phyloP scores from a whole-genome alignment of 2,797 vertebrate genomes.

The Scolopax rusticola region DNA sequence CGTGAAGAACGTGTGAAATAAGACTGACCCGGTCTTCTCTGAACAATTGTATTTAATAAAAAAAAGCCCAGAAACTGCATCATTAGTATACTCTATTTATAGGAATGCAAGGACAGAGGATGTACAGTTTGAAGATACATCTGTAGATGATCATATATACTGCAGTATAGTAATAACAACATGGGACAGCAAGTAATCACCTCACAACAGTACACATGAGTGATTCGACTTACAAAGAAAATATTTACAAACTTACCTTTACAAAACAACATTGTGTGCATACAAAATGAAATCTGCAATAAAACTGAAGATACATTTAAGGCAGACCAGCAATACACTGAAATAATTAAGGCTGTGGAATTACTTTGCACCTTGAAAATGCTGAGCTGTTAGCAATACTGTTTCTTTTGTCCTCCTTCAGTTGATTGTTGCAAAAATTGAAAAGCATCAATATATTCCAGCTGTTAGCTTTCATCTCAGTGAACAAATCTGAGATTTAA shows the following conservation, averaged over 20 bases:
- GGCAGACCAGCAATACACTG: conserved; percentile 84
- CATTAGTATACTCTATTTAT: conserved; percentile 75
- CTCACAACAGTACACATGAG: conserved; percentile 79
- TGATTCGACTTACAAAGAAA: conserved; percentile 78
- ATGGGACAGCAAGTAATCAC: conserved; percentile 76
- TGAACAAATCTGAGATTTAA: conserved; percentile 1
- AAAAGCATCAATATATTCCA: conserved; percentile 66
- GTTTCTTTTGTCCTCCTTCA: conserved; percentile 44
- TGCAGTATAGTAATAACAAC: conserved; percentile 69
- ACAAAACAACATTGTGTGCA: conserved; percentile 78
- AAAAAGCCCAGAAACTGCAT: conserved; percentile 59
- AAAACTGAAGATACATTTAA: conserved; percentile 81
- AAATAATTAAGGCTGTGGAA: conserved; percentile 85
- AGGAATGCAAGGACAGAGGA: conserved; percentile 76
- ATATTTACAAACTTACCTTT: conserved; percentile 83
- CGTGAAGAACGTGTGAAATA: background rate
- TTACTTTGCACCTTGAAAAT: conserved; percentile 82
- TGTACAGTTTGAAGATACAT: conserved; percentile 76
- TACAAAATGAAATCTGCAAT: conserved; percentile 78
- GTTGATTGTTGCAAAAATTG: conserved; percentile 54
- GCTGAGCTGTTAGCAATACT: conserved; percentile 71
- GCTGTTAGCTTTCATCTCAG: conserved; percentile 49
- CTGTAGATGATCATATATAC: conserved; percentile 67
- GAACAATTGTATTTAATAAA: conserved; percentile 66
- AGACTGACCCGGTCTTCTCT: background rate